Evolutionary conservation across 2,797 vertebrate genomes (phyloP).

Genomic region (Steatocranus sp.): DNA sequence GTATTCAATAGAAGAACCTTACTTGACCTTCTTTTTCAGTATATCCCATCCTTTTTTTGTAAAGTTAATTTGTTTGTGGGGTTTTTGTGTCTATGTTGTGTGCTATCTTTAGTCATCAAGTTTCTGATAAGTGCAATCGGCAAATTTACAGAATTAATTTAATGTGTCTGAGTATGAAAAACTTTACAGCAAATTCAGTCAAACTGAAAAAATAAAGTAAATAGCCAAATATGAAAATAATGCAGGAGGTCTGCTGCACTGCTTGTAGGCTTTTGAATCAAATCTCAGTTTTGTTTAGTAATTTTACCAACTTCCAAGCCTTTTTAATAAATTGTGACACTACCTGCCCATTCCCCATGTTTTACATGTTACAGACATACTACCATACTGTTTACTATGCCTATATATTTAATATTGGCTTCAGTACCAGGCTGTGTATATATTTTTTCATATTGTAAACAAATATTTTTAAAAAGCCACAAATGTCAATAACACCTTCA

Average conservation of each 20-base stretch:
- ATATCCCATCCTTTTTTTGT: background rate
- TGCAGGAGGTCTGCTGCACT: background rate
- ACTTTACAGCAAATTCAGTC: background rate
- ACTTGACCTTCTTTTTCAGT: background rate
- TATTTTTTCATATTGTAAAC: background rate
- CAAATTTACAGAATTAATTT: background rate
- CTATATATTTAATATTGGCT: background rate
- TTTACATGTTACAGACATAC: background rate
- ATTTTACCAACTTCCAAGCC: background rate
- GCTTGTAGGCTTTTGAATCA: background rate
- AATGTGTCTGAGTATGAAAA: background rate
- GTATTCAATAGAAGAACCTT: background rate
- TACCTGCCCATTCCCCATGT: background rate
- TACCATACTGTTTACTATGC: background rate
- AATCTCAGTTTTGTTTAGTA: background rate
- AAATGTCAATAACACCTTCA: background rate
- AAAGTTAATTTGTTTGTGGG: background rate
- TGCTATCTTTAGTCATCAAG: background rate
- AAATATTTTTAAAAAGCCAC: background rate
- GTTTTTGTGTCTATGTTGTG: rapidly evolving
- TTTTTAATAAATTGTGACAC: background rate
- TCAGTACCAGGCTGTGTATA: background rate
- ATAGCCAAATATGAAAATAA: background rate
- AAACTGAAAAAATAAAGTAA: background rate
- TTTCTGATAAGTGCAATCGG: background rate